Evolutionary conservation across 2,888 invertebrate species (phyloP), one percentile per base, ranked within the genome.

Genomic region (Zootermopsis nevadensis): DNA sequence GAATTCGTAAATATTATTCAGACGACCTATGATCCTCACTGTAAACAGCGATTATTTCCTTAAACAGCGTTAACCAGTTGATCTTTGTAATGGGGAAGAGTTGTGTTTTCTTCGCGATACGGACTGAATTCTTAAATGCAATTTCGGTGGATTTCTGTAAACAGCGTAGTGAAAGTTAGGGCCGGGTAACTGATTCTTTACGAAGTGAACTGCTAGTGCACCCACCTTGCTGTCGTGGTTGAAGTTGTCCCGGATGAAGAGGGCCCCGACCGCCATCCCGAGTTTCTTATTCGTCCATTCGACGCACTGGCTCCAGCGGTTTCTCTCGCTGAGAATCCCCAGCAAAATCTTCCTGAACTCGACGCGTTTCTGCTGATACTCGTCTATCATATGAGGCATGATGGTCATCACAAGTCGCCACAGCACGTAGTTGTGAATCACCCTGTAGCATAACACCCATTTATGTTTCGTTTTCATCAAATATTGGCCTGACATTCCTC

Each of bases 251-350:
- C 94, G 90, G 84, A 97, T 95, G 88, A 97, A 97, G 10, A 97
- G 91, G 0, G 96, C 94, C 0, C 97, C 97, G 0, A 96, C 95
- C 0, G 96, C 96, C 93, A 96, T 95, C 55, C 96, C 97, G 87
- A 97, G 91, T 88, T 95, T 95, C 88, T 96, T 96, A 88, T 96
- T 96, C 15, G 96, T 96, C 93, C 95, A 95, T 86, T 95, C 95
- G 24, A 96, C 96, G 88, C 95, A 95, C 86, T 94, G 93, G 33
- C 93, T 92, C 96, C 96, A 96, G 81, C 95, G 91, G 87, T 93
- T 93, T 60, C 95, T 88, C 88, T 95, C 95, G 87, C 94, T 94
- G 86, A 94, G 91, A 82, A 95, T 94, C 8, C 96, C 96, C 85
- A 94, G 89, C 1, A 96, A 89, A 48, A 95, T 94, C 88, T 94